Evolutionary conservation across 1,140 invertebrate genomes (phyloP), one percentile per base, ranked within the genome.

Genomic region (Pogonomyrmex californicus): DNA sequence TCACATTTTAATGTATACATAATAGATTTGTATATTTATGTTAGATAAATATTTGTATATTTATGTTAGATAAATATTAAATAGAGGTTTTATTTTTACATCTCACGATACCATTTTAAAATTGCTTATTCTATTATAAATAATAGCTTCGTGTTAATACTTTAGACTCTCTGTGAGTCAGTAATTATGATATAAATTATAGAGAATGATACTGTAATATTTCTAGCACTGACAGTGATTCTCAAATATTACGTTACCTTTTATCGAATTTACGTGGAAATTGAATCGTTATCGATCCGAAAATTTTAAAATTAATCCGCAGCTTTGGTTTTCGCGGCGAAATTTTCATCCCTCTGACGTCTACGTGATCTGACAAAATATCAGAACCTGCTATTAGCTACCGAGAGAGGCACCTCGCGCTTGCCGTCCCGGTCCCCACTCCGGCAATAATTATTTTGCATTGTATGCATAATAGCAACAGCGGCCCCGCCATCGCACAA

Each of bases 391-490:
- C n/a, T 73, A 68, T 85, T 85, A 85, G 9, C 54, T 75, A 30
- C n/a, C 62, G 63, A 36, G 54, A 23, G 23, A 23, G 23, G 23
- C 23, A 23, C 23, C 1, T 38, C 65, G 78, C 82, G 65, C 36
- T 86, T 81, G 44, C 23, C 70, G 63, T 92, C 23, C 23, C 86
- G 89, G 91, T 87, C 51, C 65, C 51, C 86, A 66, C 82, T 70
- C 90, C 90, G 86, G 86, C 83, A 87, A 93, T 91, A 86, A 93
- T 94, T 93, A 91, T 93, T 92, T 92, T 87, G 87, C 91, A 92
- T 92, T 92, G 92, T 92, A 90, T 92, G 93, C 89, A 92, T 93
- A 93, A 91, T 87, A 41, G 65, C 78, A 70, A 44, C 78, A 56
- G 65, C 78, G 33, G 23, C 38, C 60, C 17, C 65, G 86, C 87